Evolutionary conservation across 2,888 invertebrate genomes (phyloP), one percentile per base, ranked within the genome.

Genomic region (Dilophus febrilis): DNA sequence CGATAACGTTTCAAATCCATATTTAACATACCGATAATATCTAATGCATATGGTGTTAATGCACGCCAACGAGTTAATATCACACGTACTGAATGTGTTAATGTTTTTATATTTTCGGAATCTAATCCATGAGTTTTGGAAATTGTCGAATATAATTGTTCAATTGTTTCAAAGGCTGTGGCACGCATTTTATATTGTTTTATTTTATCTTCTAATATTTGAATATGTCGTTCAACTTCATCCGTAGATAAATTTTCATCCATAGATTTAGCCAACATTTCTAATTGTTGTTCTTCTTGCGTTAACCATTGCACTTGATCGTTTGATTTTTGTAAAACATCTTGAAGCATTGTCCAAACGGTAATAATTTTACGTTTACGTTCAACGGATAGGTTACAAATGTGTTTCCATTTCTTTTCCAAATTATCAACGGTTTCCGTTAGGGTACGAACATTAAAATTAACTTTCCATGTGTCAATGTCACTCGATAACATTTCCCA

Each of bases 401-500:
- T 74, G 33, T 70, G 69, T 50, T 77, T 81, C 86, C 86, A 86
- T 45, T 84, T 72, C 53, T 73, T 75, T 50, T 85, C 84, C 11
- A 86, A 64, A 42, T 74, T 75, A 38, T 79, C 74, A 38, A 77
- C 72, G 0, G 79, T 76, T 1, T 65, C 64, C 22, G 71, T 72
- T 11, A 85, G 65, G 38, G 73, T 72, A 29, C 77, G 72, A 0
- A 76, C 72, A 45, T 80, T 76, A 39, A 83, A 76, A 48, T 80
- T 74, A 1, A 74, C 72, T 51, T 77, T 78, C 58, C 75, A 72
- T 0, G 74, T 67, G 48, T 83, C 80, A 3, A 77, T 72, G 50
- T 86, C 84, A 50, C 71, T 79, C 35, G 85, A 62, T 2, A 86
- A 61, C 35, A 83, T 68, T 50, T 86, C 83, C 50, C 84, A 83